Base-by-base conservation (phyloP, 1,140 invertebrate species). In the Maconellicoccus hirsutus region DNA sequence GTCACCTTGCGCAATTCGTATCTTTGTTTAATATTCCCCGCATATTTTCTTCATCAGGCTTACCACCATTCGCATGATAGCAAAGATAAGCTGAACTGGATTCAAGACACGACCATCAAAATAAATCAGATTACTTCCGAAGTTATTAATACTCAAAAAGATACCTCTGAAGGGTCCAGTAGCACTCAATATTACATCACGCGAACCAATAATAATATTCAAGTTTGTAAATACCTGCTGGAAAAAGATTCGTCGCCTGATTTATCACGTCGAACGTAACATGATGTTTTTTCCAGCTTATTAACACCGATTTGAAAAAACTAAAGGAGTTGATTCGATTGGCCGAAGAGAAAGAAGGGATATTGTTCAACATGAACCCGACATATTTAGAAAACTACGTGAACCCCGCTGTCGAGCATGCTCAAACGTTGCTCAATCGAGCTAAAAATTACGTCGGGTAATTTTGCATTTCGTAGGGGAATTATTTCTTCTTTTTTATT, bases 341-440 rank as follows among this genome's bases (percentile, higher is more conserved):
- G 12, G 79, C 84, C 0, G 80, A 80, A 71, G 81, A 83, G 73
- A 86, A 84, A 72, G 85, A 86, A 75, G 83, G 83, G 71, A 83
- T 83, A 70, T 77, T 88, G 16, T 83, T 84, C 42, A 82, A 84
- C 74, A 76, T 89, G 0, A 89, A 88, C 76, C 86, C 86, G 1
- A 81, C 84, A 52, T 89, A 89, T 73, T 82, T 82, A 74, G 81
- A 86, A 22, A 86, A 85, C 71, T 89, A 86, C 73, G 83, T 90
- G 0, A 77, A 82, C 8, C 82, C 83, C 22, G 88, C 89, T 0
- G 79, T 86, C 72, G 82, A 84, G 73, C 90, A 92, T 77, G 87
- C 88, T 0, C 79, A 82, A 12, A 82, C 85, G 76, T 77, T 91
- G 39, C 80, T 82, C 0, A 79, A 83, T 25, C 84, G 85, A 63